These are phyloP conservation scores for Antheraea pernyi DNA, from an alignment of 1,140 invertebrate species.

Conservation along the genomic window DNA sequence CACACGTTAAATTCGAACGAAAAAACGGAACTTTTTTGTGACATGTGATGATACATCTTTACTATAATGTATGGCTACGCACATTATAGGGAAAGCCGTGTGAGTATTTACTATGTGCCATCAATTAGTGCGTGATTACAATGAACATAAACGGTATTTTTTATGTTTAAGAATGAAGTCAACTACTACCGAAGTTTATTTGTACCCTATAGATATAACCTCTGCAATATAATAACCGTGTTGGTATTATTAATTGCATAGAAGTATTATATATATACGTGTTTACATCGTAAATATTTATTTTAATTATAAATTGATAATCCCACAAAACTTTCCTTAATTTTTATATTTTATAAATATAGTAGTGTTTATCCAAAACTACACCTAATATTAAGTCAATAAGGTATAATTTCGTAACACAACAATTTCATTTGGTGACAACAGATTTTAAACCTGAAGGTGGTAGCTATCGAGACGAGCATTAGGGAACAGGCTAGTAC, in stretches of 20 bases:
- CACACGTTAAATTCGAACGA: slow-evolving; percentile 5
- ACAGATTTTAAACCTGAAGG: too few species aligned
- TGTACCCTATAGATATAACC: background rate
- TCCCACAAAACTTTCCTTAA: too few species aligned
- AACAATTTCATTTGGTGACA: too few species aligned
- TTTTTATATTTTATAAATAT: too few species aligned
- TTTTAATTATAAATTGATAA: too few species aligned
- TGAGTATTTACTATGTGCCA: slow-evolving; percentile 8
- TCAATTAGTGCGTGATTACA: background rate
- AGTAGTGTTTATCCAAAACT: too few species aligned
- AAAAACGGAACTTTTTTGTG: slow-evolving; percentile 10
- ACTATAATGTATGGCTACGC: slow-evolving; percentile 9
- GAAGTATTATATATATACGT: background rate
- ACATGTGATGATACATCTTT: slow-evolving; percentile 1
- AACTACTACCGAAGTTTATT: background rate
- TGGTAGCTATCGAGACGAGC: too few species aligned
- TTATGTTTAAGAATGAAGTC: background rate
- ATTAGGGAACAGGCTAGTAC: too few species aligned
- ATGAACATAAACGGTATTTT: background rate
- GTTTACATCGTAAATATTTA: too few species aligned
- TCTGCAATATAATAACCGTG: background rate
- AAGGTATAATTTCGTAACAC: too few species aligned
- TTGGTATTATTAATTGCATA: too few species aligned
- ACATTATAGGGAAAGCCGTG: slow-evolving; percentile 15
- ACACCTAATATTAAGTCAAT: too few species aligned